Evolutionary conservation across 2,797 vertebrate species (phyloP), one percentile per base, ranked within the genome.

Genomic region (Siniperca obscura): DNA sequence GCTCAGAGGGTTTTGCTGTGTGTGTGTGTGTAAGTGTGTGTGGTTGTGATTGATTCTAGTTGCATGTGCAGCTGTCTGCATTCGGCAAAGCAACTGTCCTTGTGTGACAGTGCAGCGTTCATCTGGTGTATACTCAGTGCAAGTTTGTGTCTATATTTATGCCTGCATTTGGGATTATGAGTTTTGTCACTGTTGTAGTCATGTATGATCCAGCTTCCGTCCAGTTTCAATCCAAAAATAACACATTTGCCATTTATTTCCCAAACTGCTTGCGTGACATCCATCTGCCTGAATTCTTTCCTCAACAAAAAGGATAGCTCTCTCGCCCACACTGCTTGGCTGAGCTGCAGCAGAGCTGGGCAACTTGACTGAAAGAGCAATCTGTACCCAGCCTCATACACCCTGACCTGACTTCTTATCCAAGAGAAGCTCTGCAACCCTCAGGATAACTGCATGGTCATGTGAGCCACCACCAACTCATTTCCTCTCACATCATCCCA

Each of bases 381-480:
- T 87, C 75, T 74, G 59, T 72, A 75, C 1, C 55, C 67, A 44
- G 13, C 40, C 55, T 81, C 60, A 30, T 34, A 65, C 75, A 81
- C 19, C 44, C 81, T 70, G 74, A 82, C 87, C 46, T 40, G 3
- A 71, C 77, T 80, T 75, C 72, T 79, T 44, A 84, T 89, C 34
- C 78, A 74, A 78, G 72, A 7, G 42, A 75, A 68, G 68, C 84
- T 85, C 83, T 59, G 74, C 40, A 66, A 38, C 75, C 91, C 82
- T 78, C 36, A 56, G 83, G 87, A 82, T 38, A 78, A 65, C 52
- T 69, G 77, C 60, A n/a, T 2, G 42, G 77, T 81, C 73, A 81
- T 86, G 74, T 81, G 86, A 90, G 78, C 86, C 74, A 65, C 59
- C 67, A 40, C 70, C 61, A 76, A 86, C 89, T 89, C 80, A 68